phyloP scores from a whole-genome alignment of 2,888 invertebrate species.

The Pyrocoelia pectoralis region DNA sequence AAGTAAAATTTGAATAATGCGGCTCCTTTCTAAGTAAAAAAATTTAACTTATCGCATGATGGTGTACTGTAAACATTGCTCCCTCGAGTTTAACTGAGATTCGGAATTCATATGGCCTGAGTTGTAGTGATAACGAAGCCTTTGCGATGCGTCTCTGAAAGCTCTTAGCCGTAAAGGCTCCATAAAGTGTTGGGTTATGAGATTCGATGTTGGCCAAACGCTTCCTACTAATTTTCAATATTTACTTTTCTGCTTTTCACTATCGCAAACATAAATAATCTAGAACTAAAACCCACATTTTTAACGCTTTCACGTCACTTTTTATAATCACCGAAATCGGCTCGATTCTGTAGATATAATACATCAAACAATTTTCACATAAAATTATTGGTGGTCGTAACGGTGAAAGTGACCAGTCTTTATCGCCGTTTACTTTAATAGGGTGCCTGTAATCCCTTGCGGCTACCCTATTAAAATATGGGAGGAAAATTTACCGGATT shows the following conservation, averaged over 20 bases:
- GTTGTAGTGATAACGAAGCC: conserved; percentile 8
- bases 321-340: too few species aligned
- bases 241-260: not conserved
- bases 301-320: too few species aligned
- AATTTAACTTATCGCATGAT: conserved; percentile 5
- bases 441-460: too few species aligned
- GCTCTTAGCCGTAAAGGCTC: conserved; percentile 7
- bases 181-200: conserved; percentile 2
- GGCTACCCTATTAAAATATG: too few species aligned
- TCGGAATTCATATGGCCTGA: conserved; percentile 11
- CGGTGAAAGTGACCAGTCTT: too few species aligned
- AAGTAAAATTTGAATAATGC: not conserved
- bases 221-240: conserved; percentile 1
- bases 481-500: too few species aligned
- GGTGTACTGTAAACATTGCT: conserved; percentile 6
- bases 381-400: too few species aligned
- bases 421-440: too few species aligned
- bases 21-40: not conserved
- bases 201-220: not conserved
- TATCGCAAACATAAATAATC: too few species aligned
- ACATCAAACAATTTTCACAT: too few species aligned
- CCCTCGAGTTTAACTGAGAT: not conserved
- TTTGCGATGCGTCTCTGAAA: conserved; percentile 5
- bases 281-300: too few species aligned
- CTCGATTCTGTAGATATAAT: too few species aligned